Evolutionary conservation across 2,888 invertebrate species (phyloP).

Genomic region (Hecatera dysodea): DNA sequence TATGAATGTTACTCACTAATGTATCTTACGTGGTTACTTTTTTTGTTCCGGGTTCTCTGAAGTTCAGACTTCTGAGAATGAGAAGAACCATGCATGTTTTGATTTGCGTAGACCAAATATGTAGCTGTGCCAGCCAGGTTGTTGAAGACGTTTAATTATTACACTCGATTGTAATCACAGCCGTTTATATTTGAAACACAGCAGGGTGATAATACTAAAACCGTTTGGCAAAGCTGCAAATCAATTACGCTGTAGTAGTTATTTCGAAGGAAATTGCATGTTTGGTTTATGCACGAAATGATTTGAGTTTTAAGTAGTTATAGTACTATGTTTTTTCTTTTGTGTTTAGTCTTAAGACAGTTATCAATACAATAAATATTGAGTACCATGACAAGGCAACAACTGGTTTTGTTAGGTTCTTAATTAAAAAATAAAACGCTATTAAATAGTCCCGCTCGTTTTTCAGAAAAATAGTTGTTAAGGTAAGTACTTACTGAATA

Average conservation of each 20-base stretch:
- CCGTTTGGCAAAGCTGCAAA: conserved; percentile 31
- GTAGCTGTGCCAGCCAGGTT: conserved; percentile 8
- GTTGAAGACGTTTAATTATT: conserved; percentile 13
- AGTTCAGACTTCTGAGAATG: background rate
- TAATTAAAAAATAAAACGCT: too few species aligned
- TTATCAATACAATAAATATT: too few species aligned
- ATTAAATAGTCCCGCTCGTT: background rate
- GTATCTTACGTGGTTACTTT: conserved; percentile 25
- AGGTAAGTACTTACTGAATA: background rate
- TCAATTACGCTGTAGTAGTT: conserved; percentile 18
- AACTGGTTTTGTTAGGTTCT: too few species aligned
- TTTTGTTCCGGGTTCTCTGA: conserved; percentile 16
- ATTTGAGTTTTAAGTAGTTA: conserved; percentile 17
- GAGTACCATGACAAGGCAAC: conserved; percentile 4
- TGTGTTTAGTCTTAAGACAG: background rate
- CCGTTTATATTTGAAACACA: conserved; percentile 13
- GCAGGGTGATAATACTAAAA: background rate
- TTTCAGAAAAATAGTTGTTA: background rate
- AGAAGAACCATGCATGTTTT: conserved; percentile 35
- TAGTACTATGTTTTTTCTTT: background rate
- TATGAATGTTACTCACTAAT: conserved; percentile 43
- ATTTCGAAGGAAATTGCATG: conserved; percentile 9
- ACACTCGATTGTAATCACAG: conserved; percentile 12
- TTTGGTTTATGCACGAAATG: conserved; percentile 33
- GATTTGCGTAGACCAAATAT: conserved; percentile 15